Percentiles rank a stretch among this genome's conserved stretches.
Evolutionary conservation across 2,888 invertebrate genomes (phyloP).

Genomic region (Andrena haemorrhoa): DNA sequence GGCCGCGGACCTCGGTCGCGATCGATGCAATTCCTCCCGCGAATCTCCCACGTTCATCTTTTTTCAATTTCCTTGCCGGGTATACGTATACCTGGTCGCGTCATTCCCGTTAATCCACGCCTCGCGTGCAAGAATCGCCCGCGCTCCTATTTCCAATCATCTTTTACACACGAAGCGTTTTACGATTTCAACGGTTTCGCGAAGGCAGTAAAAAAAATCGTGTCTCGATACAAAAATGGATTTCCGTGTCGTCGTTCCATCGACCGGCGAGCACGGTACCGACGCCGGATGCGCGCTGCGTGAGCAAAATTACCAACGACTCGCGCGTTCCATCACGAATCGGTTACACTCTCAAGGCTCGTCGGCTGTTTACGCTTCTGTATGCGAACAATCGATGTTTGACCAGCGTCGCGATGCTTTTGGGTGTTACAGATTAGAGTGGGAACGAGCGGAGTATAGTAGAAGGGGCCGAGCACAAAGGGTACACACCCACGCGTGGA

Average conservation of each 20-base stretch:
- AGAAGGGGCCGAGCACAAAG: slow-evolving; percentile 1
- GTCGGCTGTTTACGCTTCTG: slow-evolving; percentile 29
- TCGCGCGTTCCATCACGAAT: slow-evolving; percentile 64
- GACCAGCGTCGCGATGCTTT: slow-evolving; percentile 13
- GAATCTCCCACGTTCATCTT: slow-evolving; percentile 4
- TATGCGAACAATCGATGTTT: not conserved
- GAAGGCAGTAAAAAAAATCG: slow-evolving; percentile 10
- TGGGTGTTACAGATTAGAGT: slow-evolving; percentile 17
- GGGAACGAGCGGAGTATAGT: slow-evolving; percentile 36
- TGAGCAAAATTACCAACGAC: slow-evolving; percentile 59
- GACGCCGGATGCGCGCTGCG: slow-evolving; percentile 60
- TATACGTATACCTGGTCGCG: slow-evolving; percentile 18
- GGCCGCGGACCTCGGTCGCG: not conserved
- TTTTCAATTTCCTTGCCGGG: slow-evolving; percentile 38
- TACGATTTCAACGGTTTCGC: slow-evolving; percentile 31
- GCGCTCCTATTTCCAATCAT: slow-evolving; percentile 23
- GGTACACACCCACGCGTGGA: slow-evolving; percentile 47
- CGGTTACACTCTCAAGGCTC: slow-evolving; percentile 49
- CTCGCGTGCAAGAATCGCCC: slow-evolving; percentile 50
- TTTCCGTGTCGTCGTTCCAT: slow-evolving; percentile 32
- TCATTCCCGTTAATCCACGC: slow-evolving; percentile 49
- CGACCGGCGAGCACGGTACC: slow-evolving; percentile 20
- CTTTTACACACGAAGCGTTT: slow-evolving; percentile 26
- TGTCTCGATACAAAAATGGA: slow-evolving; percentile 34
- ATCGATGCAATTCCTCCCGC: slow-evolving; percentile 32